Conservation (phyloP, 2,113 vertebrate species). For the Irena cyanogastra region DNA sequence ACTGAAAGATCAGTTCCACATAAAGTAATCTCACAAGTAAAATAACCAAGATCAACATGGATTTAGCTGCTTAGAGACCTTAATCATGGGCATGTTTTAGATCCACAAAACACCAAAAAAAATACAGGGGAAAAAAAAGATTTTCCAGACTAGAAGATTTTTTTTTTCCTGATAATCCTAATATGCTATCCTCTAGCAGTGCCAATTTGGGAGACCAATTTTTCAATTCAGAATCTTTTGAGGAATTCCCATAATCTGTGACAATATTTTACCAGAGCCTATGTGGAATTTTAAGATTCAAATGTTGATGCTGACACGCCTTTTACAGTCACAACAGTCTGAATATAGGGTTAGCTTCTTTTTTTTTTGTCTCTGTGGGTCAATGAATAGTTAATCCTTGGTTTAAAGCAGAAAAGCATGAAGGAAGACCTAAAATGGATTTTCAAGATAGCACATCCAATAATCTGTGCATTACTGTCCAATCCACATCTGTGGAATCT, state of each 20-base stretch:
- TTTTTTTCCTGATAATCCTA: not conserved
- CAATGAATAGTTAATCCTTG: not conserved
- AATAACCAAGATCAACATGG: not conserved
- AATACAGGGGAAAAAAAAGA: accelerated
- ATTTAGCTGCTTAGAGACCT: not conserved
- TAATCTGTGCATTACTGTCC: not conserved
- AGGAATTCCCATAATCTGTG: not conserved
- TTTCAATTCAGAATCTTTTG: not conserved
- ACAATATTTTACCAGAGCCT: not conserved
- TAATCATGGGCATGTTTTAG: not conserved
- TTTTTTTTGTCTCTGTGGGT: not conserved
- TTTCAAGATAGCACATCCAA: not conserved
- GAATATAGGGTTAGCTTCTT: not conserved
- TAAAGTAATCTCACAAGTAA: not conserved
- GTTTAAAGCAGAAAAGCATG: not conserved
- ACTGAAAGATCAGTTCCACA: not conserved
- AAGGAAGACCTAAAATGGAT: not conserved
- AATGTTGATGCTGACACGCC: not conserved
- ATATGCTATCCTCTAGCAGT: not conserved
- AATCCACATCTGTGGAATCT: accelerated
- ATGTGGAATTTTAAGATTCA: not conserved
- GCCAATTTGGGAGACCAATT: not conserved
- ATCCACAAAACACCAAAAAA: not conserved
- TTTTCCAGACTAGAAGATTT: not conserved
- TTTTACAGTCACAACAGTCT: not conserved